These are phyloP conservation scores for Caenorhabditis becei DNA, from an alignment of 2,888 invertebrate genomes.

Conservation along the genomic window DNA sequence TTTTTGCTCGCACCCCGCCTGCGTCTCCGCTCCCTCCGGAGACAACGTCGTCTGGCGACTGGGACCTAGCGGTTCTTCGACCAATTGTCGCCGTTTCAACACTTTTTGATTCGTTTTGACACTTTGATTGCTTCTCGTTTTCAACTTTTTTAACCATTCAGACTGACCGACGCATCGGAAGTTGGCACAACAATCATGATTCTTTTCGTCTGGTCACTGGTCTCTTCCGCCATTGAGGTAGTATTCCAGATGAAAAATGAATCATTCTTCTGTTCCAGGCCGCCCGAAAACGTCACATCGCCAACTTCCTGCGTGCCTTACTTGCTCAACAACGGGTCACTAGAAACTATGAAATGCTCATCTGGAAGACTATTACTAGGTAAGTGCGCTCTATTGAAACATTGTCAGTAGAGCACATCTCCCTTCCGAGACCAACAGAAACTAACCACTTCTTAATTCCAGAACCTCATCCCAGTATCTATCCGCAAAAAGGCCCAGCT, in stretches of 20 bases:
- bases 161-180: background rate
- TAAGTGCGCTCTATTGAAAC: slow-evolving; percentile 3
- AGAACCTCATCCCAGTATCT: slow-evolving; percentile 35
- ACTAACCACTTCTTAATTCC: background rate
- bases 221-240: slow-evolving; percentile 70
- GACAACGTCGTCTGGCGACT: slow-evolving; percentile 42
- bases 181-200: slow-evolving; percentile 68
- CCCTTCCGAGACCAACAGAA: too few species aligned
- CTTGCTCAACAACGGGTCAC: slow-evolving; percentile 59
- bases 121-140: slow-evolving; percentile 6
- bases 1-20: slow-evolving; percentile 9
- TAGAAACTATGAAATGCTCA: slow-evolving; percentile 57
- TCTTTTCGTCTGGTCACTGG: slow-evolving; percentile 78
- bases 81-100: slow-evolving; percentile 47
- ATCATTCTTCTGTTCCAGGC: slow-evolving; percentile 35
- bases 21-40: slow-evolving; percentile 27
- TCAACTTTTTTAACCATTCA: background rate
- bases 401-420: background rate
- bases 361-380: slow-evolving; percentile 54
- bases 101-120: slow-evolving; percentile 44
- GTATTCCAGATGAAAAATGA: background rate
- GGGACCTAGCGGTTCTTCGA: slow-evolving; percentile 24
- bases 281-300: slow-evolving; percentile 64
- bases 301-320: slow-evolving; percentile 63
- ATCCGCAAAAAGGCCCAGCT: slow-evolving; percentile 33